These are phyloP conservation scores for Acrocephalus scirpaceus DNA, from an alignment of 2,797 vertebrate species.

Conservation along the genomic window DNA sequence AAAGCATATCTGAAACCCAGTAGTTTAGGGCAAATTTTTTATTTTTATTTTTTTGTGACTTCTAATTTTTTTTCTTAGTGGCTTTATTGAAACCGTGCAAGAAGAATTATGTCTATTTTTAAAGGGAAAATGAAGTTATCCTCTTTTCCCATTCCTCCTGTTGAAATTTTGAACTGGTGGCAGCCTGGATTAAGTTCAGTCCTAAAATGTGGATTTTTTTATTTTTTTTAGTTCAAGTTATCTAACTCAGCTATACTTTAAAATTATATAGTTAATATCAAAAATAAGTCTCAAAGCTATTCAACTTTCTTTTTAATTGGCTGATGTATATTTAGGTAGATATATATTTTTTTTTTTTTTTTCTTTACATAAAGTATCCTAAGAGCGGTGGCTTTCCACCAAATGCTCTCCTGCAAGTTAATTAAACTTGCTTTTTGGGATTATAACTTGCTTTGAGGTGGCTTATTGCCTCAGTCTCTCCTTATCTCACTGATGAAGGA, in stretches of 20 bases:
- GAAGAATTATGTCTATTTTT: not conserved
- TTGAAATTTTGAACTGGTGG: not conserved
- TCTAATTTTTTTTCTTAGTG: not conserved
- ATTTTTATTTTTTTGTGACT: not conserved
- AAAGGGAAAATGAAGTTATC: not conserved
- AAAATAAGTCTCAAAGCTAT: not conserved
- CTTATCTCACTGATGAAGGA: not conserved
- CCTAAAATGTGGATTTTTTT: not conserved
- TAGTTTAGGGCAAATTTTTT: not conserved
- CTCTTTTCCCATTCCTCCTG: not conserved
- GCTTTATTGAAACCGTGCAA: not conserved
- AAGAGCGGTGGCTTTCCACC: not conserved
- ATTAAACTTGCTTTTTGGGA: slow-evolving; percentile 4
- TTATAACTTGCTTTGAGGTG: not conserved
- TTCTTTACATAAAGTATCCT: not conserved
- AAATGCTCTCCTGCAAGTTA: not conserved
- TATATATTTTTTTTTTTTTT: not conserved
- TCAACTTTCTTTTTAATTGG: not conserved
- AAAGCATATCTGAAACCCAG: not conserved
- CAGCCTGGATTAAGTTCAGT: not conserved
- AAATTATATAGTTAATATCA: not conserved
- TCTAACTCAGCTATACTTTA: not conserved
- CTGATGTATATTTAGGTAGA: not conserved
- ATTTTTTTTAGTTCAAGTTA: not conserved
- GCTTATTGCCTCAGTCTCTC: slow-evolving; percentile 14